A percentile compares a stretch with the other conserved stretches of the same genome.
phyloP scores from a whole-genome alignment of 2,797 vertebrate species.

The Pampus argenteus region DNA sequence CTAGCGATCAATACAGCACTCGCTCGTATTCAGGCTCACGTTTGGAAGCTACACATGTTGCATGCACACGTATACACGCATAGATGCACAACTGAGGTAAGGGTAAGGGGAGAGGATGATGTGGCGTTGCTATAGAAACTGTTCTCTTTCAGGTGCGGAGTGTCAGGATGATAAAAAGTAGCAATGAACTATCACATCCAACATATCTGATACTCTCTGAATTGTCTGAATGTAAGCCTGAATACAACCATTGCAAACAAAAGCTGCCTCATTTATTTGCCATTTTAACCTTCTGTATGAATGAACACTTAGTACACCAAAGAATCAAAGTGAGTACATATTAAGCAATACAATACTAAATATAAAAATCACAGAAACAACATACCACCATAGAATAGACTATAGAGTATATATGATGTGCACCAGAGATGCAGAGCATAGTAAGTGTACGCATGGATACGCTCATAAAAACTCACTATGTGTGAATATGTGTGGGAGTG shows the following conservation, averaged over 20 bases:
- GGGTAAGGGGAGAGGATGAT: conserved; percentile 58
- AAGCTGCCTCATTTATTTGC: conserved; percentile 18
- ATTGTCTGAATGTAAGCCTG: conserved; percentile 35
- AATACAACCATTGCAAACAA: conserved; percentile 32
- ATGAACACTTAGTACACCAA: conserved; percentile 3
- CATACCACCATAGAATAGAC: not conserved
- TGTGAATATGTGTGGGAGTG: conserved; percentile 24
- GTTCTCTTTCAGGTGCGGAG: conserved; percentile 79
- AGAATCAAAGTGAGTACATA: not conserved
- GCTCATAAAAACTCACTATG: conserved; percentile 32
- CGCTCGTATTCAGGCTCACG: conserved; percentile 54
- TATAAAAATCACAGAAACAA: not conserved
- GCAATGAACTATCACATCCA: conserved; percentile 54
- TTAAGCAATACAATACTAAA: not conserved
- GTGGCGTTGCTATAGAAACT: conserved; percentile 85
- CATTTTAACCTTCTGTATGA: conserved; percentile 16
- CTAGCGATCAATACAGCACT: conserved; percentile 68
- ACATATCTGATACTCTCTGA: conserved; percentile 65
- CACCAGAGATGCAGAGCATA: conserved; percentile 2
- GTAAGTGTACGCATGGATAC: not conserved
- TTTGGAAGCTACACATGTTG: conserved; percentile 35
- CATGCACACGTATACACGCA: conserved; percentile 11
- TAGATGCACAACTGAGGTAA: conserved; percentile 11
- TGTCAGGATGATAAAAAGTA: conserved; percentile 68
- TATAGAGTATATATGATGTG: not conserved